A percentile compares a stretch with the other conserved stretches of the same genome.
Conservation (phyloP, 2,797 vertebrate genomes). For the Vireo griseus region DNA sequence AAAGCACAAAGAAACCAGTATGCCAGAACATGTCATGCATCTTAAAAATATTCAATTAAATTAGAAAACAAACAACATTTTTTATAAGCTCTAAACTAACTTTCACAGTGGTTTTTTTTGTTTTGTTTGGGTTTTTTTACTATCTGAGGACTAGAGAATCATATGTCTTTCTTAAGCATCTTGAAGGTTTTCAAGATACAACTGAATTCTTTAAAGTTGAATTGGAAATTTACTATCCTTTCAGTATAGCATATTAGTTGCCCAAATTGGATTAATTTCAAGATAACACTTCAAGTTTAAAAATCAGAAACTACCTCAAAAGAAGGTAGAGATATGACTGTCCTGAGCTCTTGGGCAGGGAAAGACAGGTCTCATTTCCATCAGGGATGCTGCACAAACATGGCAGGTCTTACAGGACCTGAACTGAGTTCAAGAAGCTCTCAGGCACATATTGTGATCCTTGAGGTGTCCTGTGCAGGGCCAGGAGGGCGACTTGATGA, state of each 20-base stretch:
- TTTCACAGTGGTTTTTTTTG: background rate
- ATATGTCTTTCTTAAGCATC: background rate
- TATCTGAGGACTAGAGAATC: background rate
- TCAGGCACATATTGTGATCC: background rate
- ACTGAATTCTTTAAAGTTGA: background rate
- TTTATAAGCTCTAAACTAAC: background rate
- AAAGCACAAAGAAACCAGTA: background rate
- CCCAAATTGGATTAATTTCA: background rate
- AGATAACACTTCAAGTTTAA: background rate
- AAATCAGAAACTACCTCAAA: background rate
- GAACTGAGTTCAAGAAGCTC: background rate
- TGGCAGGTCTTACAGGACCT: background rate
- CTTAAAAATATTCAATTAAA: background rate
- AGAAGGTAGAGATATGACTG: background rate
- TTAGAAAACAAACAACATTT: background rate
- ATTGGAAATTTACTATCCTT: background rate
- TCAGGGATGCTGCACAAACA: background rate
- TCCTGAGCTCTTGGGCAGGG: background rate
- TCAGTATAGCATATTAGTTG: background rate
- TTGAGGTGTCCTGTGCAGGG: background rate
- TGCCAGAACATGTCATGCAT: background rate
- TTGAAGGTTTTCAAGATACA: background rate
- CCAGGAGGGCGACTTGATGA: background rate
- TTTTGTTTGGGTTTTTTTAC: background rate
- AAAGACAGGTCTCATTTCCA: background rate